Conservation (phyloP, 2,888 invertebrate genomes). For the Watsonalla cultraria region DNA sequence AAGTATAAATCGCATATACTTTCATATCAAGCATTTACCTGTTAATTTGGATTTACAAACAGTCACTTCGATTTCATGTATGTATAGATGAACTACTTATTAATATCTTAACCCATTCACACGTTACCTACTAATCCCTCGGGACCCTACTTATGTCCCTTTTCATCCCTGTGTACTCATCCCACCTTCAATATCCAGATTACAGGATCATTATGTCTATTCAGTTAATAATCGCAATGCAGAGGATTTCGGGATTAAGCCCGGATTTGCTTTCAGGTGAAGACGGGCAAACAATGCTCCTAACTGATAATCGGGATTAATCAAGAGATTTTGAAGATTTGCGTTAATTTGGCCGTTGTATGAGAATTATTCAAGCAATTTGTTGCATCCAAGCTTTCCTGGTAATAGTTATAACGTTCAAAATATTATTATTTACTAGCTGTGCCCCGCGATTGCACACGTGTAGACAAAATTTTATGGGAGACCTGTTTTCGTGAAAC, state of each 20-base stretch:
- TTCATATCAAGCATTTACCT: no score
- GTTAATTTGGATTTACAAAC: no score
- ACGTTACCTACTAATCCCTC: neutral
- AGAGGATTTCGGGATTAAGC: neutral
- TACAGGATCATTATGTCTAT: neutral
- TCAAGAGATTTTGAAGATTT: neutral
- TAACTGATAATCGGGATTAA: neutral
- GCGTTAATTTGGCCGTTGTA: neutral
- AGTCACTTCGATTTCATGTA: no score
- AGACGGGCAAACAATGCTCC: neutral
- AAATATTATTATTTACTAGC: no score
- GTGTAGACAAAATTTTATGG: no score
- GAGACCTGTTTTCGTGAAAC: no score
- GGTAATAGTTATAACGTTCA: no score
- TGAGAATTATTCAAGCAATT: neutral
- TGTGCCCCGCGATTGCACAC: no score
- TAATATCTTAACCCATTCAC: neutral
- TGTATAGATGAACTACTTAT: no score
- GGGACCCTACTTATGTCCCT: neutral
- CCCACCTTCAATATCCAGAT: neutral
- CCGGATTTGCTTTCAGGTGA: neutral
- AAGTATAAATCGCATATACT: no score
- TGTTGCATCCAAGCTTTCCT: no score
- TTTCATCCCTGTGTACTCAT: neutral
- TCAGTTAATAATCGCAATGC: neutral